Evolutionary conservation across 2,888 invertebrate species (phyloP), one percentile per base, ranked within the genome.

Genomic region (Oeneis ivallda): DNA sequence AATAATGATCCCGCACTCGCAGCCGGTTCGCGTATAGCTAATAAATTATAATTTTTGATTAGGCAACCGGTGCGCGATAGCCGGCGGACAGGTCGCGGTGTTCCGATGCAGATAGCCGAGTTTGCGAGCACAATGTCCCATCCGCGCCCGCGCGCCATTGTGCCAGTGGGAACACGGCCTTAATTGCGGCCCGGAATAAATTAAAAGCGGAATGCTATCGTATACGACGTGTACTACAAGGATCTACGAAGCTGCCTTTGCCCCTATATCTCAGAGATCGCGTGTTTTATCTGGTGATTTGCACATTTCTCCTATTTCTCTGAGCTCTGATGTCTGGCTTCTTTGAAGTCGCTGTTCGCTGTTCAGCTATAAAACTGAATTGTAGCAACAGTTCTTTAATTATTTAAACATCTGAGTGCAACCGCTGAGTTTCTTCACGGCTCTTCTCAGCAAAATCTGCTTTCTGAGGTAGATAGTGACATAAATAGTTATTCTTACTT

Each of bases 181-280:
- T 91, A 89, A 91, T 91, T 91, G 89, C 90, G 73, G 76, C 77
- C 78, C 76, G 76, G 91, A 84, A 90, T 91, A 89, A 91, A 91
- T 91, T 89, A 90, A 89, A 89, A 87, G 81, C 74, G 84, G 87
- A 86, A 85, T 82, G 80, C 82, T 83, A 83, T 84, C 87, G 80
- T 80, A 78, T 80, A 82, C 81, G 75, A 81, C 75, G 72, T 76
- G 71, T 74, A 69, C 64, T 71, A 68, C 71, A 70, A 61, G 72
- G 80, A 83, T 80, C 69, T 81, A 82, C 75, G 79, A 84, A 70
- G 59, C 34, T 15, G 45, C 41, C 13, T 56, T 32, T 17, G 32
- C 32, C 34, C 39, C 17, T 32, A 62, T 32, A 61, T 61, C 61
- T 37, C 32, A 45, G 62, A 4, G 17, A 60, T 62, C 62, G 45